phyloP scores from a whole-genome alignment of 1,140 invertebrate genomes.

The Ephestia elutella region DNA sequence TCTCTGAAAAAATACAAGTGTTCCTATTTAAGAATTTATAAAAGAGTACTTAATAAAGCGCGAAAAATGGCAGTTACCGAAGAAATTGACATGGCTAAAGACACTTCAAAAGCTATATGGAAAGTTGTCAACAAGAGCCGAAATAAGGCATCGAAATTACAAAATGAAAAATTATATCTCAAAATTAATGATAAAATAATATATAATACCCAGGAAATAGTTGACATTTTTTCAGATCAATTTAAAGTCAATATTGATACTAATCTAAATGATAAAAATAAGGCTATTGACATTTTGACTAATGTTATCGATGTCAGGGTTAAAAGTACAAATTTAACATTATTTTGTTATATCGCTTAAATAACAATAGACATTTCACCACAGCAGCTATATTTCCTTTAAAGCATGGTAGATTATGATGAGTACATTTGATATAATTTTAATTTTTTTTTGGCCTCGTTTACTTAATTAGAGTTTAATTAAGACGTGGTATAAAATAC shows the following conservation, averaged over 20 bases:
- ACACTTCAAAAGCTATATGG: conserved; percentile 12
- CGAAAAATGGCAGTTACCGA: conserved; percentile 1
- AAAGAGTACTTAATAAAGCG: conserved; percentile 9
- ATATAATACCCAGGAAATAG: neutral
- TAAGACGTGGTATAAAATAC: no score
- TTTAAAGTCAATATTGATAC: neutral
- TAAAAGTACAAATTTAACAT: no score
- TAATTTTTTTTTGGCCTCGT: no score
- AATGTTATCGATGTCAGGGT: no score
- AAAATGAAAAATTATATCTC: neutral
- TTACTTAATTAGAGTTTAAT: no score
- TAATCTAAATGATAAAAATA: no score
- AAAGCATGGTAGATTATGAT: no score
- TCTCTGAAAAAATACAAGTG: conserved; percentile 2
- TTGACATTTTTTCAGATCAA: neutral
- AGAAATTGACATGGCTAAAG: conserved; percentile 1
- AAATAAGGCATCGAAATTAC: neutral
- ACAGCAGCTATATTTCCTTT: no score
- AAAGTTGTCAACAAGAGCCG: conserved; percentile 9
- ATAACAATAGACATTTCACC: no score
- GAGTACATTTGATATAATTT: no score
- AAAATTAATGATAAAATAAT: neutral
- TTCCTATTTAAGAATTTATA: conserved; percentile 8
- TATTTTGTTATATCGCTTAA: no score
- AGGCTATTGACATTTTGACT: no score